phyloP scores from a whole-genome alignment of 2,888 invertebrate genomes.

The Eristalinus sepulchralis region DNA sequence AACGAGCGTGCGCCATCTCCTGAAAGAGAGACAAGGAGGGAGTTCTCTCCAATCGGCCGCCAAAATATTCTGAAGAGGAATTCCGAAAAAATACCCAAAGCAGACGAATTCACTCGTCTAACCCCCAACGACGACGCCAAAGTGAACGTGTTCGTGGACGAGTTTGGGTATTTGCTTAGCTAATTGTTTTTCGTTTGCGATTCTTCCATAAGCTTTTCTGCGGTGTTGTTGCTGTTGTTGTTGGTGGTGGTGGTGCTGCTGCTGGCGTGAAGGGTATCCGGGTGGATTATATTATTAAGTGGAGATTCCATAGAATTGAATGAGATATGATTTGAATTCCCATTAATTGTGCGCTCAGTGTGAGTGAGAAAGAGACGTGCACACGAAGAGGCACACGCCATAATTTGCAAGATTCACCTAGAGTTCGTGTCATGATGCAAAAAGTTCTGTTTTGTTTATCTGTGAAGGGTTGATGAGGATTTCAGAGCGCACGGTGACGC shows the following conservation, averaged over 20 bases:
- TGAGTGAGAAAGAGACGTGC: background rate
- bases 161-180: slow-evolving; percentile 16
- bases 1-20: background rate
- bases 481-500: too few species aligned
- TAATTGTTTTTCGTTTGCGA: slow-evolving; percentile 1
- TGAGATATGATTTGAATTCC: background rate
- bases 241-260: background rate
- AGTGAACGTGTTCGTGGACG: slow-evolving; percentile 27
- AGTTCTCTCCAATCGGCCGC: background rate
- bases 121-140: background rate
- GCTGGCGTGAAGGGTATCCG: slow-evolving; percentile 12
- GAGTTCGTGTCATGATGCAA: background rate
- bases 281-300: slow-evolving; percentile 9
- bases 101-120: slow-evolving; percentile 3
- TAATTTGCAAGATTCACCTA: background rate
- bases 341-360: background rate
- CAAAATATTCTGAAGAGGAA: background rate
- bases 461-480: background rate
- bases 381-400: background rate
- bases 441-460: background rate
- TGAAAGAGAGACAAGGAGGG: background rate
- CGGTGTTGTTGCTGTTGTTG: background rate
- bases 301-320: slow-evolving; percentile 9
- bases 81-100: background rate
- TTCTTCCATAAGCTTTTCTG: background rate